phyloP scores from a whole-genome alignment of 2,113 vertebrate genomes.

The Platanista minor region DNA sequence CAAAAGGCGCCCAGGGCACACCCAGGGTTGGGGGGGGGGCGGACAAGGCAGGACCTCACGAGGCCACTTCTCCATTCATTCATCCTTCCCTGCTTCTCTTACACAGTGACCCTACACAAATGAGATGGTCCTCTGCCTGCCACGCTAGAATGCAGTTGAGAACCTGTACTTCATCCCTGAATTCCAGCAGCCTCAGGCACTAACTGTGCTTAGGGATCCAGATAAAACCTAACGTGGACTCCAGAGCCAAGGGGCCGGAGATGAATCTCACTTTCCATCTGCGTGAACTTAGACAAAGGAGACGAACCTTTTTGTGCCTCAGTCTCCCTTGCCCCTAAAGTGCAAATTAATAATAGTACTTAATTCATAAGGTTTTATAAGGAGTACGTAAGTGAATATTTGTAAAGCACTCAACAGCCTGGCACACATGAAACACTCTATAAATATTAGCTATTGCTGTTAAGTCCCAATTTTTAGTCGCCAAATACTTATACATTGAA shows the following conservation, averaged over 20 bases:
- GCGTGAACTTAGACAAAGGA: not conserved
- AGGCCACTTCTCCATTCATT: not conserved
- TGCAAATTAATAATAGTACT: not conserved
- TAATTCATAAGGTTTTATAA: not conserved
- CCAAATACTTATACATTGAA: not conserved
- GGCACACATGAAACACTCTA: too few relatives aligned
- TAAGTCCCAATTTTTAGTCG: not conserved
- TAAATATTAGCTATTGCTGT: not conserved
- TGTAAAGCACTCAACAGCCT: not conserved
- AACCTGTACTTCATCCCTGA: not conserved
- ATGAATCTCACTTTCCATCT: not conserved
- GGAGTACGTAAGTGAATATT: not conserved
- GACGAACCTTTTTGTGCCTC: not conserved
- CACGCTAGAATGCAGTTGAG: accelerated
- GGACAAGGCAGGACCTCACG: not conserved
- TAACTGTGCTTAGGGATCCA: too few relatives aligned
- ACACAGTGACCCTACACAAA: not conserved
- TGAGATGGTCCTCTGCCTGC: too few relatives aligned
- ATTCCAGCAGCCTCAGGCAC: not conserved
- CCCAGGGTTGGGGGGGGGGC: accelerated
- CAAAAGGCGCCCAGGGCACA: not conserved
- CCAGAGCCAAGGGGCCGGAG: not conserved
- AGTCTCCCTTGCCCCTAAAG: not conserved
- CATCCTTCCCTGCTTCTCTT: not conserved
- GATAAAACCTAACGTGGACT: not conserved